A percentile compares a stretch with the other conserved stretches of the same genome.
These are phyloP conservation scores for Rhinoptilus africanus DNA, from an alignment of 2,113 vertebrate genomes.

Conservation along the genomic window DNA sequence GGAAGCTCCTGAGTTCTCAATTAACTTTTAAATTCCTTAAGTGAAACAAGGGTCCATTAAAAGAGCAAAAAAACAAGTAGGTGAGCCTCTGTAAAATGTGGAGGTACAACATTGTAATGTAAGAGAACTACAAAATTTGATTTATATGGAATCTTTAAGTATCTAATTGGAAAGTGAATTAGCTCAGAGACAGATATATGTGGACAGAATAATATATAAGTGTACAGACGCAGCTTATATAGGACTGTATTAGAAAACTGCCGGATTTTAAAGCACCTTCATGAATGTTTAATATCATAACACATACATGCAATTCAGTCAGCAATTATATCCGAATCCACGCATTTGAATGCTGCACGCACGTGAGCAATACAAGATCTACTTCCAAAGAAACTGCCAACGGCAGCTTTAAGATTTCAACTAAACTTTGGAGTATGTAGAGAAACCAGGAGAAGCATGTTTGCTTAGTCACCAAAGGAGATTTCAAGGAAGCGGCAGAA, in stretches of 20 bases:
- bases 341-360: neutral
- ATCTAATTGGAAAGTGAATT: neutral
- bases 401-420: neutral
- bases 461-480: neutral
- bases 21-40: neutral
- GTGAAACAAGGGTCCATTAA: neutral
- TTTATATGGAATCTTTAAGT: neutral
- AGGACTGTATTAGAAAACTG: accelerated
- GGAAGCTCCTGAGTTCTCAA: neutral
- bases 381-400: neutral
- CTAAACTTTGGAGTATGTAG: accelerated
- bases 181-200: neutral
- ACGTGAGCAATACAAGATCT: neutral
- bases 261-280: neutral
- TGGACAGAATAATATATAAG: neutral
- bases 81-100: neutral
- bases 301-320: accelerated
- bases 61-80: neutral
- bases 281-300: neutral
- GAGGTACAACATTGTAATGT: neutral
- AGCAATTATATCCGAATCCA: neutral
- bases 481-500: neutral
- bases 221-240: accelerated
- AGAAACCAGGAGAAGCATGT: neutral
- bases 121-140: neutral